These are phyloP conservation scores for Petrocephalus schoutedeni DNA, from an alignment of 2,797 vertebrate genomes.

Conservation along the genomic window DNA sequence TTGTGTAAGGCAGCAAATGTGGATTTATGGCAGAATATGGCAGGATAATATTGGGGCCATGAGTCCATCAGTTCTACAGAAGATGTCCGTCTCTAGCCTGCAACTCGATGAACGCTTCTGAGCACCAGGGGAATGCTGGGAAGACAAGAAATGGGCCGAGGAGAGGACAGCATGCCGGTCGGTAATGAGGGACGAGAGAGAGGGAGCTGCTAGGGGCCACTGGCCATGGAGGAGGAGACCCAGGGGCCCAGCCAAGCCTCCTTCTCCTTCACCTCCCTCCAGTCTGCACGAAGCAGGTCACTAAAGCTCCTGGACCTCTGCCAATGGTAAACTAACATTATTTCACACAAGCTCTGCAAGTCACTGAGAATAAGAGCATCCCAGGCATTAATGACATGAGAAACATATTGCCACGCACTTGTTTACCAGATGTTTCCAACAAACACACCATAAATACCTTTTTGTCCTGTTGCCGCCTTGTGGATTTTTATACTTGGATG, in stretches of 20 bases:
- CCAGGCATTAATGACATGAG: background rate
- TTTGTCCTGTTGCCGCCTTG: background rate
- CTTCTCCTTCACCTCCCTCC: background rate
- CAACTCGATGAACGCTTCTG: conserved; percentile 49
- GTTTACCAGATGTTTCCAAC: background rate
- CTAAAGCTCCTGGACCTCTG: background rate
- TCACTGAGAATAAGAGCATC: background rate
- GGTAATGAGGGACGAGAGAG: conserved; percentile 51
- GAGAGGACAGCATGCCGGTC: conserved; percentile 18
- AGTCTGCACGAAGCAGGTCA: background rate
- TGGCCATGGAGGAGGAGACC: conserved; percentile 43
- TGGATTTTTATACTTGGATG: background rate
- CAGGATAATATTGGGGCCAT: background rate
- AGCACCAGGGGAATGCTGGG: conserved; percentile 36
- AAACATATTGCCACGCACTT: background rate
- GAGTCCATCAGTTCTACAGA: background rate
- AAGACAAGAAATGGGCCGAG: background rate
- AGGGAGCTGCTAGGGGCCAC: conserved; percentile 36
- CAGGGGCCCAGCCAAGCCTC: conserved; percentile 46
- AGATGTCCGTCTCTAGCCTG: conserved; percentile 7
- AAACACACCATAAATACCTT: background rate
- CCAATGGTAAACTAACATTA: background rate
- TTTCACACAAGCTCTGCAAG: background rate
- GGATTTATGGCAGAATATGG: background rate
- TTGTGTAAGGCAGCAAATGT: background rate